Evolutionary conservation across 64 coral and sea anemone species (phyloP).

Genomic region (Porites lutea): DNA sequence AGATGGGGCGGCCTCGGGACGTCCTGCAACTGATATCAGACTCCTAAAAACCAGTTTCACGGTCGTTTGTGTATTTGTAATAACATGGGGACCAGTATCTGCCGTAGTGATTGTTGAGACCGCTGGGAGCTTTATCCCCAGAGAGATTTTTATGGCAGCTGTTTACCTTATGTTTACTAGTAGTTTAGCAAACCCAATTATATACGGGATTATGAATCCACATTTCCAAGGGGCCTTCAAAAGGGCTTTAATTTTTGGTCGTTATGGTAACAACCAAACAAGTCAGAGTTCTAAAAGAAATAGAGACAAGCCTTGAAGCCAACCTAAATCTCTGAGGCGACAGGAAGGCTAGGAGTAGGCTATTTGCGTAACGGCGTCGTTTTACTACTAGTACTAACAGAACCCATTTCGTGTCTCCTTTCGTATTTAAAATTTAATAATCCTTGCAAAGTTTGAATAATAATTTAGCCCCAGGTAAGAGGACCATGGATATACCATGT

Average conservation of each 20-base stretch:
- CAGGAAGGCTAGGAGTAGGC: no score
- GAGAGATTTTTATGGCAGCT: conserved; percentile 31
- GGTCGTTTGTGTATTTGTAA: conserved; percentile 67
- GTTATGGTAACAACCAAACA: not conserved
- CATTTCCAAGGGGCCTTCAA: no score
- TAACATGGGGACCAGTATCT: conserved; percentile 57
- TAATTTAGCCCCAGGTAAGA: no score
- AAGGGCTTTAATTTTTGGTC: not conserved
- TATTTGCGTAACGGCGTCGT: no score
- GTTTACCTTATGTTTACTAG: conserved; percentile 71
- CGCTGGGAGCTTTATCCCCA: conserved; percentile 7
- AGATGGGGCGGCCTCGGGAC: not conserved
- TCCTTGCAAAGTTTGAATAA: no score
- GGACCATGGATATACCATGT: no score
- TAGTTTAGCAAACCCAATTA: conserved; percentile 44
- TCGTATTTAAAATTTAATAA: no score
- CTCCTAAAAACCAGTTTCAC: conserved; percentile 56
- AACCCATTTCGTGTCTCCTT: no score
- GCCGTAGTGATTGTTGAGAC: conserved; percentile 33
- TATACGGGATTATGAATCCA: no score
- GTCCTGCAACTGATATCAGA: conserved; percentile 43
- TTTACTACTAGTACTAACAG: no score
- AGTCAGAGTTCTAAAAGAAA: not conserved
- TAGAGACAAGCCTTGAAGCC: no score
- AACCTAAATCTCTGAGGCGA: no score